These are phyloP conservation scores for Oscheius onirici DNA, from an alignment of 2,888 invertebrate species.

Conservation along the genomic window DNA sequence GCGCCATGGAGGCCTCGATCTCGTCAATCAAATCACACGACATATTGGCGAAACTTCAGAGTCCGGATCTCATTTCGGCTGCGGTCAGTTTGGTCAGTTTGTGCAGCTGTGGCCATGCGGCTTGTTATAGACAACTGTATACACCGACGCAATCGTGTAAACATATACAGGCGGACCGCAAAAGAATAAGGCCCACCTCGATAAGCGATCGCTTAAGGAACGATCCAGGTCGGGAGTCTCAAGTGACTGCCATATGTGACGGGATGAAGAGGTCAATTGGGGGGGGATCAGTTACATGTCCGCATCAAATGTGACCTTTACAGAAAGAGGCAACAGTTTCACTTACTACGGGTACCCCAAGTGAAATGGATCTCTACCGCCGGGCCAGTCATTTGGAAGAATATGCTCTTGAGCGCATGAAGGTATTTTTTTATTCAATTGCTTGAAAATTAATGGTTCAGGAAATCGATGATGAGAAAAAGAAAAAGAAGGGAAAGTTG, in stretches of 20 bases:
- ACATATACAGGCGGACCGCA: slow-evolving; percentile 22
- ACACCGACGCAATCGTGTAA: slow-evolving; percentile 33
- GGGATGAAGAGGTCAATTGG: slow-evolving; percentile 5
- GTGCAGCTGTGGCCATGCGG: slow-evolving; percentile 13
- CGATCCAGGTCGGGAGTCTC: slow-evolving; percentile 5
- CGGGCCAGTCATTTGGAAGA: slow-evolving; percentile 62
- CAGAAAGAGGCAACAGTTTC: slow-evolving; percentile 38
- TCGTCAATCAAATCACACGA: slow-evolving; percentile 65
- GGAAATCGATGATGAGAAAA: slow-evolving; percentile 49
- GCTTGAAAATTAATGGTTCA: too few relatives aligned
- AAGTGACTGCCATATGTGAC: slow-evolving; percentile 2
- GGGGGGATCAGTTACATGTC: neutral
- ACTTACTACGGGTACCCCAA: slow-evolving; percentile 40
- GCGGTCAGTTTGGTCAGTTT: slow-evolving; percentile 22
- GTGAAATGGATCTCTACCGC: slow-evolving; percentile 62
- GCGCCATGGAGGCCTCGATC: slow-evolving; percentile 73
- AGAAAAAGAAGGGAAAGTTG: slow-evolving; percentile 51
- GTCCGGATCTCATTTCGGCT: slow-evolving; percentile 8
- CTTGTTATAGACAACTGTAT: slow-evolving; percentile 32
- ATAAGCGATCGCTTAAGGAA: slow-evolving; percentile 11
- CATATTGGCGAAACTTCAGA: slow-evolving; percentile 58
- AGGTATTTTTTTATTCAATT: too few relatives aligned
- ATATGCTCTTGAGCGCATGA: slow-evolving; percentile 53
- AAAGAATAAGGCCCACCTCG: slow-evolving; percentile 8
- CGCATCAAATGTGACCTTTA: neutral